Percentiles rank a stretch among this genome's conserved stretches.
Conservation (phyloP, 53 echinoderm and acorn worm species). For the Luidia sarsii region DNA sequence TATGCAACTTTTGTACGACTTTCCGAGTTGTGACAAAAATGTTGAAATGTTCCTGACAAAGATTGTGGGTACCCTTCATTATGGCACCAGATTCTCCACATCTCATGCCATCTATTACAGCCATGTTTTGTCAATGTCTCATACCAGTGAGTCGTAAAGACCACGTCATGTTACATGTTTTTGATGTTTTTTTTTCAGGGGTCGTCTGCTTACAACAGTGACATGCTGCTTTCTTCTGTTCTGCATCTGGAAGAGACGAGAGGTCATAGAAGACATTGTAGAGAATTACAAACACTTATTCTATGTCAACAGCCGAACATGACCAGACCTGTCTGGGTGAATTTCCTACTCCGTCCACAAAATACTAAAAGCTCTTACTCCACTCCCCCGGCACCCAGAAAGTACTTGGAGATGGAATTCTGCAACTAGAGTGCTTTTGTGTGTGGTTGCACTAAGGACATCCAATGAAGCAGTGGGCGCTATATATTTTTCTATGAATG, state of each 20-base stretch:
- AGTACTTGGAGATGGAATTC: background rate
- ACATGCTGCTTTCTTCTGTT: constrained; percentile 51
- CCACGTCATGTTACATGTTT: background rate
- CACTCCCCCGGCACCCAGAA: constrained; percentile 2
- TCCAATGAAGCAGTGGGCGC: too few species aligned
- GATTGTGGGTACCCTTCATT: too few species aligned
- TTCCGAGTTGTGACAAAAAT: too few species aligned
- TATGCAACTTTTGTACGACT: too few species aligned
- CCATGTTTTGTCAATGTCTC: too few species aligned
- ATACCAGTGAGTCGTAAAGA: too few species aligned
- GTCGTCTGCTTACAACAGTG: constrained; percentile 70
- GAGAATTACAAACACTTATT: constrained; percentile 71
- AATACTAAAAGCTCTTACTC: constrained; percentile 12
- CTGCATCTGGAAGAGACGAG: constrained; percentile 85
- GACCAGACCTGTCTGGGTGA: background rate
- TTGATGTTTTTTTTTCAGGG: constrained; percentile 42
- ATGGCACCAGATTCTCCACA: too few species aligned
- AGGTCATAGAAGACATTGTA: constrained; percentile 72
- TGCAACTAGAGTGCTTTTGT: background rate
- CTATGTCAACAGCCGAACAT: constrained; percentile 55
- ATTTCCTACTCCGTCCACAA: constrained; percentile 30
- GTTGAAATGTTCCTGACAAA: too few species aligned
- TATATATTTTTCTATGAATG: too few species aligned
- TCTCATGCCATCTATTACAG: too few species aligned
- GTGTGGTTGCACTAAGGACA: constrained; percentile 4